These are phyloP conservation scores for Drosophila ananassae DNA, from an alignment of 1,140 invertebrate genomes.

Conservation along the genomic window DNA sequence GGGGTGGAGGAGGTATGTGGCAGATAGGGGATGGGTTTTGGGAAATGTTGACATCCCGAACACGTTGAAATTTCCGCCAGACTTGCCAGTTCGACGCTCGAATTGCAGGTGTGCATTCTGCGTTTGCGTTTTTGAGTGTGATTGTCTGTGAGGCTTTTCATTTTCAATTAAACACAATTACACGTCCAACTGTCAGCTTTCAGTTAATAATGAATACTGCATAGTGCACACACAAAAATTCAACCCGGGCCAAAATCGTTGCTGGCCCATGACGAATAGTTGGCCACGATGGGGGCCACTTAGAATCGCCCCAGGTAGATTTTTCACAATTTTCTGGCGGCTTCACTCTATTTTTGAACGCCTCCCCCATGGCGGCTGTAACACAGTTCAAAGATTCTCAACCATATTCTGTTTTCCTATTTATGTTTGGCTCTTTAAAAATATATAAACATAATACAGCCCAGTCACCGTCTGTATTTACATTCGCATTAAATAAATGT, in stretches of 20 bases:
- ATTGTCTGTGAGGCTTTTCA: conserved; percentile 51
- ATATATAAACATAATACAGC: conserved; percentile 41
- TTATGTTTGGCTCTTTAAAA: conserved; percentile 39
- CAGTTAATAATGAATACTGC: conserved; percentile 72
- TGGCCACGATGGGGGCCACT: conserved; percentile 28
- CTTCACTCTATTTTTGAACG: conserved; percentile 47
- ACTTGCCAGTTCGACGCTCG: conserved; percentile 16
- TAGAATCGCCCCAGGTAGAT: conserved; percentile 48
- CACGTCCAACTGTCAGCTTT: conserved; percentile 66
- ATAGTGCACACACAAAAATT: conserved; percentile 30
- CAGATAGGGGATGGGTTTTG: not conserved
- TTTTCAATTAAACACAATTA: conserved; percentile 62
- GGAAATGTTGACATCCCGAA: conserved; percentile 61
- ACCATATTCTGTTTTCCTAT: conserved; percentile 15
- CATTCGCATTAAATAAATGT: conserved; percentile 55
- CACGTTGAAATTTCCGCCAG: conserved; percentile 72
- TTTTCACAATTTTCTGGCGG: conserved; percentile 18
- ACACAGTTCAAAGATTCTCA: conserved; percentile 61
- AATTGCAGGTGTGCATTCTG: conserved; percentile 38
- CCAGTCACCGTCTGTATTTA: conserved; percentile 49
- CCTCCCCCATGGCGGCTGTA: conserved; percentile 34
- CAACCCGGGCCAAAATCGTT: conserved; percentile 14
- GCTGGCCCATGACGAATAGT: conserved; percentile 5
- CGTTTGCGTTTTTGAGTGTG: conserved; percentile 5
- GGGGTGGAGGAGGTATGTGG: not conserved